These are phyloP conservation scores for Microcebus jonahi DNA, from an alignment of 2,113 vertebrate genomes.

Conservation along the genomic window DNA sequence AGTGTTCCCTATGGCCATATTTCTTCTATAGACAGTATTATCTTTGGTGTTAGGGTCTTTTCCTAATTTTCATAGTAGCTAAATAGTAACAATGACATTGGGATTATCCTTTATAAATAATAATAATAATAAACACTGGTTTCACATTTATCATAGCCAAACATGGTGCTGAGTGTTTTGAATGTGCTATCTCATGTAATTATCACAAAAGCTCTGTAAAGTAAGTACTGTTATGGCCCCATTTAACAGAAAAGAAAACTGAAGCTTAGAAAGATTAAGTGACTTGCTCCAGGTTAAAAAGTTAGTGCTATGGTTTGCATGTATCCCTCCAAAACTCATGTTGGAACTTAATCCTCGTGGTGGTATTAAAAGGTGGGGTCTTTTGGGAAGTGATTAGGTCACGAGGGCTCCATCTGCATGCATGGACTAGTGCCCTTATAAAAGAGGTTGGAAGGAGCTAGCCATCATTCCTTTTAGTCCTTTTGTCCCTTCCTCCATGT, in stretches of 20 bases:
- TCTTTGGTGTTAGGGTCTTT: neutral
- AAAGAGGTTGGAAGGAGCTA: neutral
- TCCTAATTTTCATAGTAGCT: neutral
- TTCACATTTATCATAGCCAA: neutral
- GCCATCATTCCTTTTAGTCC: rapidly evolving
- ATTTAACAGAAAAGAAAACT: neutral
- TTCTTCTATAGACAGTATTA: neutral
- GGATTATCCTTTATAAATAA: neutral
- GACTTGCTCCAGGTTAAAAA: neutral
- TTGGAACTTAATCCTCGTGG: neutral
- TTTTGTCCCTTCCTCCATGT: neutral
- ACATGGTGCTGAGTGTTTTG: neutral
- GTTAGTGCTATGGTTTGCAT: neutral
- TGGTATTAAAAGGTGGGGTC: neutral
- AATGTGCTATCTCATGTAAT: too few species aligned
- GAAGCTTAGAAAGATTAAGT: neutral
- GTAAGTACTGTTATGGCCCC: neutral
- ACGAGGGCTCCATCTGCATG: too few species aligned
- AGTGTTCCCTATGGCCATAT: neutral
- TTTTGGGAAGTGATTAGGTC: neutral
- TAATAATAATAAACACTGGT: neutral
- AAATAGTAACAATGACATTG: neutral
- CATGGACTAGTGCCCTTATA: neutral
- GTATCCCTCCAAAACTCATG: neutral
- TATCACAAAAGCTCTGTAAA: neutral